Conservation (phyloP, 2,888 invertebrate species). For the Ormyrus rosae region DNA sequence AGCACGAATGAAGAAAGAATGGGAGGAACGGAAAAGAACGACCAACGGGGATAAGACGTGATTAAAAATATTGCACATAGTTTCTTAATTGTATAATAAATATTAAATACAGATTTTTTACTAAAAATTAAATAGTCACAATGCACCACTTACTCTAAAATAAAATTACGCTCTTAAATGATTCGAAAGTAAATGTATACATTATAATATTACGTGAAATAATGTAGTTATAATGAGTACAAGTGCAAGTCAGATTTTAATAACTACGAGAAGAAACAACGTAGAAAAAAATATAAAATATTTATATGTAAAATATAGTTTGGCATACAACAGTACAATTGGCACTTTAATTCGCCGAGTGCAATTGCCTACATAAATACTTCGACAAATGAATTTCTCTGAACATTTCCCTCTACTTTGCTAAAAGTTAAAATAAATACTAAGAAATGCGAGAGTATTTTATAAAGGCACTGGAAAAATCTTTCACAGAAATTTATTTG, state of each 20-base stretch:
- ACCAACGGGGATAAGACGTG: conserved; percentile 52
- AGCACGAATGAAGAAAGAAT: conserved; percentile 49
- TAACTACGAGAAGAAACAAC: conserved; percentile 15
- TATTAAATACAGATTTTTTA: conserved; percentile 54
- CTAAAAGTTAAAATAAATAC: not conserved
- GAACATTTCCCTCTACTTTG: not conserved
- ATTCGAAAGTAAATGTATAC: conserved; percentile 27
- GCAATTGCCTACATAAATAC: conserved; percentile 36
- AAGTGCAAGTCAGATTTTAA: conserved; percentile 2
- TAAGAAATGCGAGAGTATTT: not conserved
- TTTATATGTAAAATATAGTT: conserved; percentile 50
- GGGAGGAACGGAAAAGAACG: conserved; percentile 45
- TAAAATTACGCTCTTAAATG: conserved; percentile 38
- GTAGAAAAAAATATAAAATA: conserved; percentile 42
- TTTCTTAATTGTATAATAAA: conserved; percentile 54
- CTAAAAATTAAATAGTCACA: conserved; percentile 49
- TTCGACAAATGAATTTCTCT: conserved; percentile 33
- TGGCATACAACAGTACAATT: conserved; percentile 56
- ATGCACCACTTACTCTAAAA: conserved; percentile 48
- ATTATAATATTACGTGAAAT: conserved; percentile 11
- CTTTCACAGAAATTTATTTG: conserved; percentile 23
- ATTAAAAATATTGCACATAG: conserved; percentile 27
- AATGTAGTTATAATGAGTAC: conserved; percentile 13
- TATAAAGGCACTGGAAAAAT: conserved; percentile 1
- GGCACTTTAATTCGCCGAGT: conserved; percentile 47